Conservation (phyloP, 2,888 invertebrate genomes). For the Parnassius mnemosyne region DNA sequence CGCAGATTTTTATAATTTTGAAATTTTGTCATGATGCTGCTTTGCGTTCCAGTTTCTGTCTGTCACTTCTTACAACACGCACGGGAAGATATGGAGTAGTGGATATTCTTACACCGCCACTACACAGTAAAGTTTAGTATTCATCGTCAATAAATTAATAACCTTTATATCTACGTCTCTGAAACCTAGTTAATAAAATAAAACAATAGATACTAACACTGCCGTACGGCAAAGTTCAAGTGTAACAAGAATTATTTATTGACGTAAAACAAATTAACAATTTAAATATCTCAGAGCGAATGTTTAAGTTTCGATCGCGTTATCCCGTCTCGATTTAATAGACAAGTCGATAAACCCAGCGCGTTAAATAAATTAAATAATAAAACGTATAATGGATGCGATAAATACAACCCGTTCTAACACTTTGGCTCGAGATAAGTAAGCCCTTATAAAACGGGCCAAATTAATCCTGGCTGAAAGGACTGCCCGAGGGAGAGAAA, state of each 20-base stretch:
- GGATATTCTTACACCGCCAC: no score
- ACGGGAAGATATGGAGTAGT: no score
- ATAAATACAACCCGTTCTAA: slow-evolving; percentile 76
- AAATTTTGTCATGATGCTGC: no score
- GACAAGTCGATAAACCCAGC: slow-evolving; percentile 71
- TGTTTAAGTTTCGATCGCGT: slow-evolving; percentile 70
- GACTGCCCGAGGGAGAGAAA: slow-evolving; percentile 56
- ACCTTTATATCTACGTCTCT: no score
- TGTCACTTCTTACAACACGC: no score
- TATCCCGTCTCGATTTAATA: slow-evolving; percentile 75
- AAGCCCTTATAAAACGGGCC: slow-evolving; percentile 76
- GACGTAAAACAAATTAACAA: slow-evolving; percentile 39
- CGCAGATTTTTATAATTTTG: no score
- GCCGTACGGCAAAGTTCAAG: not conserved
- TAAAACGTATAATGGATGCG: slow-evolving; percentile 77
- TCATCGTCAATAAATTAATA: no score
- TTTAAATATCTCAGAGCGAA: slow-evolving; percentile 56
- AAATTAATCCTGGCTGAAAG: slow-evolving; percentile 78
- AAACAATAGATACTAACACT: no score
- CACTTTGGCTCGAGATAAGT: slow-evolving; percentile 71
- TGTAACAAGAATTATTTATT: not conserved
- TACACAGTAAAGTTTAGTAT: no score
- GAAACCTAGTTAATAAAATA: no score
- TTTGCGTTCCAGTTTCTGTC: no score
- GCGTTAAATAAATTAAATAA: slow-evolving; percentile 81